A percentile compares a stretch with the other conserved stretches of the same genome.
Conservation (phyloP, 2,888 invertebrate species). For the Euphydryas editha region DNA sequence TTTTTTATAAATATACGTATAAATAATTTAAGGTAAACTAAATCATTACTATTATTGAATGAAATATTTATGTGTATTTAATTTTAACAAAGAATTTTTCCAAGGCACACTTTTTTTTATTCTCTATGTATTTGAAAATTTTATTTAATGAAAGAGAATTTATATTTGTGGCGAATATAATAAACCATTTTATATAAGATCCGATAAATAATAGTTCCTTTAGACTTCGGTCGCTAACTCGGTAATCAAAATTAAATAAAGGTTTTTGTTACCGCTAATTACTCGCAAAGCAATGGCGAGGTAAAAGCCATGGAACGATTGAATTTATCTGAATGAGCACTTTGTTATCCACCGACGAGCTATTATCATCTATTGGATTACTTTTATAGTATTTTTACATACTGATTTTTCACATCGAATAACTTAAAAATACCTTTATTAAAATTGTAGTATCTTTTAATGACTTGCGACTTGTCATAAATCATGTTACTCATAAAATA, state of each 20-base stretch:
- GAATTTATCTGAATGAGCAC: slow-evolving; percentile 63
- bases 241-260: slow-evolving; percentile 17
- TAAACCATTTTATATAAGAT: neutral
- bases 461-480: too few relatives aligned
- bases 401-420: neutral
- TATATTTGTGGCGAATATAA: too few relatives aligned
- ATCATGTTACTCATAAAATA: too few relatives aligned
- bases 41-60: too few relatives aligned
- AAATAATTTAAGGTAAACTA: too few relatives aligned
- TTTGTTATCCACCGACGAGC: slow-evolving; percentile 74
- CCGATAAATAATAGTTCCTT: neutral
- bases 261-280: slow-evolving; percentile 43
- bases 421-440: neutral
- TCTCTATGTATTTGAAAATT: too few relatives aligned
- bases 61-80: too few relatives aligned
- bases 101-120: too few relatives aligned
- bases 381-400: slow-evolving; percentile 16
- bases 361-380: slow-evolving; percentile 69
- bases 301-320: slow-evolving; percentile 72
- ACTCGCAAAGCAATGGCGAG: slow-evolving; percentile 48
- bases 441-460: neutral
- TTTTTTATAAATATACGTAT: too few relatives aligned
- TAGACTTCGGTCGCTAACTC: too few relatives aligned
- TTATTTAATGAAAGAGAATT: too few relatives aligned
- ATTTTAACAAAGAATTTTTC: too few relatives aligned